Conservation (phyloP, 2,888 invertebrate species). For the Drosophila imparisetae region DNA sequence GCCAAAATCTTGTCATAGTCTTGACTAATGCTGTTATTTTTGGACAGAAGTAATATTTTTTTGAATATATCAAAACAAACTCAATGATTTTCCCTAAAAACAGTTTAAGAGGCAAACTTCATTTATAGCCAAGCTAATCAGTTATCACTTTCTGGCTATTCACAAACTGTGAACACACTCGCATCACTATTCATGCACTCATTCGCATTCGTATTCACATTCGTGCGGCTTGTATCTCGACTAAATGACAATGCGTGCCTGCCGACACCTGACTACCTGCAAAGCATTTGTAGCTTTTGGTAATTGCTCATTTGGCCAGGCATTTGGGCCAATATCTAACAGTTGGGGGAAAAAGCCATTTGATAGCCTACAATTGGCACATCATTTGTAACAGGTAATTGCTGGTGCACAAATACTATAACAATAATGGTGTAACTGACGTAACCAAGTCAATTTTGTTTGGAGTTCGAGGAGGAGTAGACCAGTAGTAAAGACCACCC, state of each 20-base stretch:
- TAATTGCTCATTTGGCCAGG: constrained; percentile 61
- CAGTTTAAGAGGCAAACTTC: background rate
- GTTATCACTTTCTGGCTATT: background rate
- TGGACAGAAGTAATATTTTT: background rate
- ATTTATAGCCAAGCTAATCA: no score
- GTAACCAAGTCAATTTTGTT: constrained; percentile 34
- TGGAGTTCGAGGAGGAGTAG: background rate
- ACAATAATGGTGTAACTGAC: constrained; percentile 35
- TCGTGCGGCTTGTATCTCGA: constrained; percentile 32
- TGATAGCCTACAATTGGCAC: constrained; percentile 70
- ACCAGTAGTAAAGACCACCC: constrained; percentile 28
- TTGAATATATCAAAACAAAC: background rate
- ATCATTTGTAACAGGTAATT: constrained; percentile 65
- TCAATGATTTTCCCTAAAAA: background rate
- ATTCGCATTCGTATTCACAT: constrained; percentile 12
- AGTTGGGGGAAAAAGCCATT: constrained; percentile 6
- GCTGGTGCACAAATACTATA: constrained; percentile 8
- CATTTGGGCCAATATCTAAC: constrained; percentile 19
- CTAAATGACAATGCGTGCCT: constrained; percentile 74
- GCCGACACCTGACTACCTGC: constrained; percentile 61
- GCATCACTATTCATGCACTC: constrained; percentile 20
- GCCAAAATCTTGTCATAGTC: background rate
- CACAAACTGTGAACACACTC: constrained; percentile 3
- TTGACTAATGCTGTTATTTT: background rate
- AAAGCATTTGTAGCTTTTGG: constrained; percentile 60